Evolutionary conservation across 2,888 invertebrate species (phyloP).

Genomic region (Hoplodrina blanda): DNA sequence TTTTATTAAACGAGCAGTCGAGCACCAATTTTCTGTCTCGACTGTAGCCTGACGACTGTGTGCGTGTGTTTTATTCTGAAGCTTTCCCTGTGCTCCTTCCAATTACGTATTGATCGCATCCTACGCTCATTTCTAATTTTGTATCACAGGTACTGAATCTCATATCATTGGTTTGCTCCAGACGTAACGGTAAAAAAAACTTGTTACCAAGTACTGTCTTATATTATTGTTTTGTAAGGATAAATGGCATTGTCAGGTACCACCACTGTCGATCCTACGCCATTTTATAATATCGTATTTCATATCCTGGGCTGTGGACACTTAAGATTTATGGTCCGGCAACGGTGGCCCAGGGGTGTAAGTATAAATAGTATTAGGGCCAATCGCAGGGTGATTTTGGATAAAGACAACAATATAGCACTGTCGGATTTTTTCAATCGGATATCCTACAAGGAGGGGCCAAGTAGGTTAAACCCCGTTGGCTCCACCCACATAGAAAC

Average conservation of each 20-base stretch:
- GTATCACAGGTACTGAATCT: no score
- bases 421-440: background rate
- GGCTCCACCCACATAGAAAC: slow-evolving; percentile 47
- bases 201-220: background rate
- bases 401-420: slow-evolving; percentile 16
- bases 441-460: slow-evolving; percentile 37
- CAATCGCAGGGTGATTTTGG: slow-evolving; percentile 4
- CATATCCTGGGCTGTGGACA: background rate
- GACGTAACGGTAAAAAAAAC: background rate
- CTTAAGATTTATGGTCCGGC: slow-evolving; percentile 45
- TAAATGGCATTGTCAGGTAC: background rate
- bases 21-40: background rate
- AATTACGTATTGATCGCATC: background rate
- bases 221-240: background rate
- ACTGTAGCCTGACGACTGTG: background rate
- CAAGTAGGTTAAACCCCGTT: slow-evolving; percentile 36
- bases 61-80: background rate
- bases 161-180: background rate
- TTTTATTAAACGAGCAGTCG: no score
- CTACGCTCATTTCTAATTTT: no score
- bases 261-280: background rate
- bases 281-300: slow-evolving; percentile 9
- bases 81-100: background rate
- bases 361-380: slow-evolving; percentile 8
- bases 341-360: slow-evolving; percentile 5